Base-by-base conservation (phyloP, 2,888 invertebrate species). In the Terebella lapidaria region DNA sequence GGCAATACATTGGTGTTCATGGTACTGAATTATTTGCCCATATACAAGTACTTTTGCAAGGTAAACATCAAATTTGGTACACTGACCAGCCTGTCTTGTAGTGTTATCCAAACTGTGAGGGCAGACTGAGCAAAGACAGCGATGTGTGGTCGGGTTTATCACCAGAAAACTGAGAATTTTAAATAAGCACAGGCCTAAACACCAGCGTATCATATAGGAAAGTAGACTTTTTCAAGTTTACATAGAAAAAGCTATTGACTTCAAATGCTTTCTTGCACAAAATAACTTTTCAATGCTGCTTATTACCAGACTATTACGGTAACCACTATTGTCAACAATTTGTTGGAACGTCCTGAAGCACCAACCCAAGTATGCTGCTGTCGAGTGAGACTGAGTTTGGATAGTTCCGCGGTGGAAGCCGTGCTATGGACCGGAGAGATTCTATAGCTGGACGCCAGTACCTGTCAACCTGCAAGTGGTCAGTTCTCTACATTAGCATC, bases 401-500 rank as follows among this genome's bases (percentile, higher is more conserved):
- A 22, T 27, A 28, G 22, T 28, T 27, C 29, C 53, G 5, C 10
- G 53, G 53, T 10, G 25, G 29, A 53, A 28, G 10, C 28, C 29
- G 5, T 15, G 10, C 4, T 5, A 53, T 5, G 10, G 27, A 27
- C 28, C 22, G 25, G 15, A 53, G 53, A 15, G 53, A 53, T 10
- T 53, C 53, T 15, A 53, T 5, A 25, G 53, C 26, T 15, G 53
- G 10, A 5, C 27, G 10, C 53, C 53, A 53, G 22, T 27, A 53
- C 28, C 53, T 25, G 5, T 53, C 53, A 5, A 53, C 28, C 53
- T 53, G 29, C n/a, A n/a, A n/a, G n/a, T n/a, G n/a, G n/a, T n/a
- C n/a, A 27, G 29, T 35, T 35, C 10, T 35, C 10, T 15, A 35
- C n/a, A 35, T 35, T 15, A 15, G n/a, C n/a, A 35, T 35, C 10